Evolutionary conservation across 2,888 invertebrate genomes (phyloP).

Genomic region (Matsumyia berberina): DNA sequence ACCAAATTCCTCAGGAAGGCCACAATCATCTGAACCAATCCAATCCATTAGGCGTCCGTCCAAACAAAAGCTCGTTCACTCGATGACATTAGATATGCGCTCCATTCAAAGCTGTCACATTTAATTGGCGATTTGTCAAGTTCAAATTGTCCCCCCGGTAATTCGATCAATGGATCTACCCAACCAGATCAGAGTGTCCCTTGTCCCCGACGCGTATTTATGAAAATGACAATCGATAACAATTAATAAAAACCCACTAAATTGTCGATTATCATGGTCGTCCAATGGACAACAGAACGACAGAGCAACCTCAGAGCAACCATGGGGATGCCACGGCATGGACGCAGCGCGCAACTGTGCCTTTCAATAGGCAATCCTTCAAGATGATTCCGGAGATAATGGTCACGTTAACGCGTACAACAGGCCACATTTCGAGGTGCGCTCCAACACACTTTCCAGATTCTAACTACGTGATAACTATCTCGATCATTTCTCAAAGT

Average conservation of each 20-base stretch:
- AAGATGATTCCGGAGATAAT: slow-evolving; percentile 69
- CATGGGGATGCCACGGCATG: too few relatives aligned
- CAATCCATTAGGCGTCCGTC: slow-evolving; percentile 44
- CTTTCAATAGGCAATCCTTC: slow-evolving; percentile 75
- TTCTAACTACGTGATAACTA: slow-evolving; percentile 55
- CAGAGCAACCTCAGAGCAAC: too few relatives aligned
- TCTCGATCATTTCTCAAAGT: slow-evolving; percentile 68
- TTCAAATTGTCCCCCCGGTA: slow-evolving; percentile 56
- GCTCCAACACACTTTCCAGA: slow-evolving; percentile 70
- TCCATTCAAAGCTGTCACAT: slow-evolving; percentile 60
- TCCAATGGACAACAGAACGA: too few relatives aligned
- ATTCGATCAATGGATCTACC: slow-evolving; percentile 63
- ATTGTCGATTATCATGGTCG: slow-evolving; percentile 70
- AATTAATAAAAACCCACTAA: slow-evolving; percentile 76
- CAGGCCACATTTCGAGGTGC: slow-evolving; percentile 59
- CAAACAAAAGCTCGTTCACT: slow-evolving; percentile 57
- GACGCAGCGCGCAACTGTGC: slow-evolving; percentile 63
- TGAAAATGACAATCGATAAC: slow-evolving; percentile 76
- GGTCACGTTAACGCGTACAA: slow-evolving; percentile 65
- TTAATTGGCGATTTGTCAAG: slow-evolving; percentile 74
- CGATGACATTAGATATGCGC: slow-evolving; percentile 62
- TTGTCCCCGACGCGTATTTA: slow-evolving; percentile 59
- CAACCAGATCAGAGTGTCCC: slow-evolving; percentile 41
- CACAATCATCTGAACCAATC: not conserved
- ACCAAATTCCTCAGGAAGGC: slow-evolving; percentile 19